Evolutionary conservation across 2,113 vertebrate genomes (phyloP), one percentile per base, ranked within the genome.

Genomic region (Lasiurus borealis): DNA sequence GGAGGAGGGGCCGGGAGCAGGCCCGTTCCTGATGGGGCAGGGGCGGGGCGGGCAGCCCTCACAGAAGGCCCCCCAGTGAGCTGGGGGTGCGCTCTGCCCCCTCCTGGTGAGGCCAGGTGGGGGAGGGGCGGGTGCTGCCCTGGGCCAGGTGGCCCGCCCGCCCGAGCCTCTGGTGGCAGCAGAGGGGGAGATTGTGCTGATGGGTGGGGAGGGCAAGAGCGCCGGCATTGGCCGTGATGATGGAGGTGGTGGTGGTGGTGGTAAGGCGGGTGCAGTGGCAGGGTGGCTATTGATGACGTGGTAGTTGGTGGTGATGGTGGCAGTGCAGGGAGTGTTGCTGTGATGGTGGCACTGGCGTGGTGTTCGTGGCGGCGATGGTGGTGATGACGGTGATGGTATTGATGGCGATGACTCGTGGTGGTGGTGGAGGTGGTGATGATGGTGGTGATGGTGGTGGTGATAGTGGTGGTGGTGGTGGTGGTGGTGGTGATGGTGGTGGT

Each of bases 211-310:
- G 57, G 31, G 6, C 2, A 2, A 1, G 21, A 3, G 5, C 0
- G 5, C 40, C 40, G 5, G 15, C 1, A 1, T 2, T 12, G 86
- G 34, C 7, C 0, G 3, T 52, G 80, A 8, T 6, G 21, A 0
- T 31, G 66, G 13, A 40, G 40, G 40, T 40, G 40, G 40, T 6
- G 8, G 6, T 29, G 4, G 9, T 27, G 8, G 1, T 34, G 3
- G 0, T 36, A 3, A 2, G 2, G 14, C 21, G n/a, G 23, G 21
- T 44, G 62, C 27, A 15, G 5, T 2, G n/a, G n/a, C n/a, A n/a
- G n/a, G n/a, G n/a, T n/a, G 2, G 40, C 12, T 14, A 23, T 62
- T 15, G 31, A 0, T 2, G 3, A 6, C 12, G 9, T 23, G 11
- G 31, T 21, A 19, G 52, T 6, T 54, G 52, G 52, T 19, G 16